phyloP scores from a whole-genome alignment of 2,113 vertebrate genomes.

The Oxyura jamaicensis region DNA sequence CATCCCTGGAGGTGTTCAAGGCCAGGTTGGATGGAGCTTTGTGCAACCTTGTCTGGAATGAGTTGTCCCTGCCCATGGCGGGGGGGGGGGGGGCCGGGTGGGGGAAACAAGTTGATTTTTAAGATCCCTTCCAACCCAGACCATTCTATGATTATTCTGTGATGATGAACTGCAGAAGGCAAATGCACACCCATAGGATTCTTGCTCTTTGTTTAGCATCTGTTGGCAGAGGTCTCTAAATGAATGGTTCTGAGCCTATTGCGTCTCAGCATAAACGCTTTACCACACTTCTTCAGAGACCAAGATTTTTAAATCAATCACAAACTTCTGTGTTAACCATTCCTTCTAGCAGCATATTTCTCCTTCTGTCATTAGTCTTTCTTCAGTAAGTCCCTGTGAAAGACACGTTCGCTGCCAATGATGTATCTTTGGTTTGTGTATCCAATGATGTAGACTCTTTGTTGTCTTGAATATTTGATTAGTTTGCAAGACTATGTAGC shows the following conservation, averaged over 20 bases:
- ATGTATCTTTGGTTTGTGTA: background rate
- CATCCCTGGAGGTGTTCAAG: no score
- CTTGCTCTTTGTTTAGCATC: background rate
- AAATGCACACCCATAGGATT: background rate
- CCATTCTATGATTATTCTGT: no score
- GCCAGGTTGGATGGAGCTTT: no score
- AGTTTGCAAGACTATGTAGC: background rate
- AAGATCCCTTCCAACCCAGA: no score
- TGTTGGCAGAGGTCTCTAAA: background rate
- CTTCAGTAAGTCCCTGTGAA: background rate
- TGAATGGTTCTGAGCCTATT: rapidly evolving
- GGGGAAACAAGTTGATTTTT: no score
- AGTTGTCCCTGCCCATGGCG: no score
- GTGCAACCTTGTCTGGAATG: no score
- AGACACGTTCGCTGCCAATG: background rate
- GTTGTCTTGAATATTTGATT: background rate
- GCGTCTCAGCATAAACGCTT: background rate
- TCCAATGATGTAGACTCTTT: background rate
- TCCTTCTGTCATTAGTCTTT: background rate
- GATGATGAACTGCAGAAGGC: background rate
- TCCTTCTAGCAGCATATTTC: background rate
- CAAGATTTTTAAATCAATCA: background rate
- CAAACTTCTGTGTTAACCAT: background rate
- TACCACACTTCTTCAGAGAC: background rate
- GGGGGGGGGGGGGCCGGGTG: no score